These are phyloP conservation scores for Varanus salvator DNA, from an alignment of 2,113 vertebrate species.

Conservation along the genomic window DNA sequence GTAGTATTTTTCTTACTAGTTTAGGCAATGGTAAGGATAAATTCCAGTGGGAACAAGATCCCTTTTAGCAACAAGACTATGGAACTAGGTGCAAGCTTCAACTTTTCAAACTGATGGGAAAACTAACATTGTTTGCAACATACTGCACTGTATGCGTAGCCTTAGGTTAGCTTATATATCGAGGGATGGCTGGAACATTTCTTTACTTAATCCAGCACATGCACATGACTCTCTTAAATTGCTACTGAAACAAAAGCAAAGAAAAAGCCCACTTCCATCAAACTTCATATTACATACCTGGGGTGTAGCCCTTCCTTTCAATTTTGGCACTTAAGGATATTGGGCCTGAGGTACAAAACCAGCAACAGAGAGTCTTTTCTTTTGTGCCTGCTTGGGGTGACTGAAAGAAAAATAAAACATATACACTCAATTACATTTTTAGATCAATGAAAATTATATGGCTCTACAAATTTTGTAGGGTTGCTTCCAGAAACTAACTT, in stretches of 20 bases:
- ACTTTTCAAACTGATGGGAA: not conserved
- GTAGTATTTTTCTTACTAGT: not conserved
- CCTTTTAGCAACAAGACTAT: rapidly evolving
- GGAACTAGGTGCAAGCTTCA: not conserved
- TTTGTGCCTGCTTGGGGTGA: conserved; percentile 99
- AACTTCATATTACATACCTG: conserved; percentile 82
- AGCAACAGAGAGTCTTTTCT: conserved; percentile 99
- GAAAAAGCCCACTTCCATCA: conserved; percentile 41
- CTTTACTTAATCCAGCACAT: not conserved
- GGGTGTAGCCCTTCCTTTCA: conserved; percentile 98
- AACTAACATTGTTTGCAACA: not conserved
- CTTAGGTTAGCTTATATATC: not conserved
- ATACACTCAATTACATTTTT: conserved; percentile 6
- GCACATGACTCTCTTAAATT: rapidly evolving
- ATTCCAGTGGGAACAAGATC: not conserved
- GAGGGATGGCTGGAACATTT: not conserved
- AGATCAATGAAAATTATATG: not conserved
- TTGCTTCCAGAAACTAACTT: not conserved
- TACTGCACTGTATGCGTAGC: not conserved
- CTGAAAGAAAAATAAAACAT: conserved; percentile 77
- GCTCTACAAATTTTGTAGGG: not conserved
- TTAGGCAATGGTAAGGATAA: too few species aligned
- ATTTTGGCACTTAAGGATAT: conserved; percentile 99
- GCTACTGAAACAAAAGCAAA: not conserved
- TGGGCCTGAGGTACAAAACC: conserved; percentile 99